A percentile compares a stretch with the other conserved stretches of the same genome.
Conservation (phyloP, 2,797 vertebrate genomes). For the Platyrinchus mystaceus region DNA sequence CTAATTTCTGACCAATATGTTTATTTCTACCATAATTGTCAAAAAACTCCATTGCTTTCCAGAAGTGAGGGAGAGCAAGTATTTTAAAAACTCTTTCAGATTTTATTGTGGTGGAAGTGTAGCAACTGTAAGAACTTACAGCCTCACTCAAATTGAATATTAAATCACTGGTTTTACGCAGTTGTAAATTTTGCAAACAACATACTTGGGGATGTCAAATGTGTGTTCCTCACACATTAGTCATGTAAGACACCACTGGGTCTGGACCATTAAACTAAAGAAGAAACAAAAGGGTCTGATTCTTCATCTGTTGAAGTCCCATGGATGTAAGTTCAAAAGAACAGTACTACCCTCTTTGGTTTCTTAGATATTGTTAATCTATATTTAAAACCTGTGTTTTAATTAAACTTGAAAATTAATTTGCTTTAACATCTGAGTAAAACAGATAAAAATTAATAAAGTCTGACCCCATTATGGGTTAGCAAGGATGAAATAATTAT, state of each 20-base stretch:
- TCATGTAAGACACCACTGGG: neutral
- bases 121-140: neutral
- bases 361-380: slow-evolving; percentile 39
- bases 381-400: slow-evolving; percentile 47
- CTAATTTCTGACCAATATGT: neutral
- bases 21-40: neutral
- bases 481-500: slow-evolving; percentile 36
- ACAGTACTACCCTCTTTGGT: neutral
- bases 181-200: neutral
- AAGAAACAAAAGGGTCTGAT: neutral
- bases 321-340: neutral
- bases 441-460: slow-evolving; percentile 61
- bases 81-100: neutral
- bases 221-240: neutral
- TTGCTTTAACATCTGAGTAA: slow-evolving; percentile 34
- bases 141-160: neutral
- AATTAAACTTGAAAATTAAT: slow-evolving; percentile 63
- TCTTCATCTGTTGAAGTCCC: neutral
- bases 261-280: neutral
- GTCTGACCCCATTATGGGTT: slow-evolving; percentile 57
- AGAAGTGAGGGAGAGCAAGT: neutral
- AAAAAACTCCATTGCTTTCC: neutral
- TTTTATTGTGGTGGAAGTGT: neutral
- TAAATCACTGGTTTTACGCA: neutral
- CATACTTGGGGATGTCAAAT: neutral